Percentiles rank a stretch among this genome's conserved stretches.
These are phyloP conservation scores for Prunella strophiata DNA, from an alignment of 2,797 vertebrate species.

Conservation along the genomic window DNA sequence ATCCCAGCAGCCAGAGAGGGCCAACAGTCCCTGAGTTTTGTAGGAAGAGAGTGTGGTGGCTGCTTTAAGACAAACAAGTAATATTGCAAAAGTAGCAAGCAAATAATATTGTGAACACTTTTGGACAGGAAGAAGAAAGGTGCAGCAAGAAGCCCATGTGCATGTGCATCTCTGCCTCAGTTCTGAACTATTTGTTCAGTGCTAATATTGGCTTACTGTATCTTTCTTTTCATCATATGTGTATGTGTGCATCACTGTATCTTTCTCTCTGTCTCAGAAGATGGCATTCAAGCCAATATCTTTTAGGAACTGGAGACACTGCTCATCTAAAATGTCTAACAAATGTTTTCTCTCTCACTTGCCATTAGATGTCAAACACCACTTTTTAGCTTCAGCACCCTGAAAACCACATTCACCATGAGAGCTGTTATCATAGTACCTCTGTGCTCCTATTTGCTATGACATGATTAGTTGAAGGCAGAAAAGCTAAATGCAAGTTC, in stretches of 20 bases:
- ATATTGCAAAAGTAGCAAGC: not conserved
- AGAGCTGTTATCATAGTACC: not conserved
- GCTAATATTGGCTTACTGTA: not conserved
- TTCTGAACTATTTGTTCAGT: not conserved
- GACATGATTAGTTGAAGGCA: not conserved
- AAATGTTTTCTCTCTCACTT: not conserved
- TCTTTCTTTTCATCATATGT: not conserved
- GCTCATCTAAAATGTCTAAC: not conserved
- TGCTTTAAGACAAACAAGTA: not conserved
- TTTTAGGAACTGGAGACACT: not conserved
- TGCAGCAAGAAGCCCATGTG: not conserved
- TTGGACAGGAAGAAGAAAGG: not conserved
- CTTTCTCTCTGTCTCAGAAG: not conserved
- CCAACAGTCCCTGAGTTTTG: not conserved
- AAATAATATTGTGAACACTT: not conserved
- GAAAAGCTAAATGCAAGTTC: not conserved
- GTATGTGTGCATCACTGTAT: not conserved
- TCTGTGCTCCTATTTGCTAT: not conserved
- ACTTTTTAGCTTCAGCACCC: not conserved
- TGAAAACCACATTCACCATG: not conserved
- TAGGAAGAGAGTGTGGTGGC: not conserved
- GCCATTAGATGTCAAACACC: conserved; percentile 20
- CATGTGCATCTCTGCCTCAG: not conserved
- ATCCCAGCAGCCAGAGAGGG: not conserved
- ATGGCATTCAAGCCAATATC: not conserved